Evolutionary conservation across 2,888 invertebrate species (phyloP).

Genomic region (Polylopha cassiicola): DNA sequence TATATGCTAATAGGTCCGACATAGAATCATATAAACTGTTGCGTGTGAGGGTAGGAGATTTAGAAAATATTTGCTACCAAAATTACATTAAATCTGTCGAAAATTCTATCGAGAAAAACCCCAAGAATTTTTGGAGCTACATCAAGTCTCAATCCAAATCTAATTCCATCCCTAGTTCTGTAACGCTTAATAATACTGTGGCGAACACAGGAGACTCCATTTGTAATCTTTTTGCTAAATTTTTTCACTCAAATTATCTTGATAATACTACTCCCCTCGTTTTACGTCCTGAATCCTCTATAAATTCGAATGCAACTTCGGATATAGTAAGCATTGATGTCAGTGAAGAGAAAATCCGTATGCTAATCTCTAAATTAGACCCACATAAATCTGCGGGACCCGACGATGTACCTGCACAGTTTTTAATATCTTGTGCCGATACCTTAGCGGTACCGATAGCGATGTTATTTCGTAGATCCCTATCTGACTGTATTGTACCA

Average conservation of each 20-base stretch:
- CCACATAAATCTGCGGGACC: slow-evolving; percentile 24
- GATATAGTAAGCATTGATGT: slow-evolving; percentile 5
- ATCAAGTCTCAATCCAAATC: slow-evolving; percentile 21
- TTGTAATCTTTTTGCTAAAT: slow-evolving; percentile 23
- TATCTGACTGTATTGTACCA: slow-evolving; percentile 1
- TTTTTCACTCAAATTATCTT: slow-evolving; percentile 18
- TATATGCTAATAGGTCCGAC: background rate
- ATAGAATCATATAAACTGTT: background rate
- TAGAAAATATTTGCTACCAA: slow-evolving; percentile 3
- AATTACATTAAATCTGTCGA: background rate
- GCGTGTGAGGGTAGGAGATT: background rate
- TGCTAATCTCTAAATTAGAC: slow-evolving; percentile 21
- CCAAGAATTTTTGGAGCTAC: slow-evolving; percentile 26
- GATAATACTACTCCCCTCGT: background rate
- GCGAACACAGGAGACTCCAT: slow-evolving; percentile 22
- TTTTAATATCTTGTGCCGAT: slow-evolving; percentile 22
- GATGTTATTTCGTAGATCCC: slow-evolving; percentile 20
- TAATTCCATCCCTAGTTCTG: slow-evolving; percentile 19
- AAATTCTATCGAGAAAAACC: slow-evolving; percentile 25
- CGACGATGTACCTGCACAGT: slow-evolving; percentile 20
- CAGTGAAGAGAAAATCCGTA: background rate
- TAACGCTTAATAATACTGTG: slow-evolving; percentile 14
- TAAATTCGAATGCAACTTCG: background rate
- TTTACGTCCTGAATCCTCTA: background rate
- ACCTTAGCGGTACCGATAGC: slow-evolving; percentile 13